These are phyloP conservation scores for Morpho deidamia DNA, from an alignment of 2,888 invertebrate genomes.

Conservation along the genomic window DNA sequence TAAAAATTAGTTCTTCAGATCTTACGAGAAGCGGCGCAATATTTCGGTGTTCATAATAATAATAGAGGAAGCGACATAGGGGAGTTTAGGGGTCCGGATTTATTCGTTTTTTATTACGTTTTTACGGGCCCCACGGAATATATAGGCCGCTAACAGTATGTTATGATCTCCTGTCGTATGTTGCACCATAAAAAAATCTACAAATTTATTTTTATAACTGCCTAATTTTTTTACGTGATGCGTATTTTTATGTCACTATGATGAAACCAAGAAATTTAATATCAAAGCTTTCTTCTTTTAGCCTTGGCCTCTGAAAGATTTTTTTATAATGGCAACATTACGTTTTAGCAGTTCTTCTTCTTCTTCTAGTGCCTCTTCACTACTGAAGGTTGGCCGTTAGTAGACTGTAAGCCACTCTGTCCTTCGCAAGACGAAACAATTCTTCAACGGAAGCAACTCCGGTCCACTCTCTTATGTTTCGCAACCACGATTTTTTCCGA, in stretches of 20 bases:
- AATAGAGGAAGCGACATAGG: constrained; percentile 55
- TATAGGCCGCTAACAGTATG: constrained; percentile 30
- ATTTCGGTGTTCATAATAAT: constrained; percentile 71
- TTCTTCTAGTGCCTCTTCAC: too few relatives aligned
- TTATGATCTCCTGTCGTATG: constrained; percentile 27
- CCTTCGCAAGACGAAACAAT: too few relatives aligned
- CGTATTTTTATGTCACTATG: neutral
- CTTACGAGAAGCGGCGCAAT: constrained; percentile 43
- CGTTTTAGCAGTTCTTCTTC: too few relatives aligned
- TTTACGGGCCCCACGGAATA: constrained; percentile 59
- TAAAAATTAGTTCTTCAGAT: constrained; percentile 35
- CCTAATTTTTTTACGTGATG: constrained; percentile 5
- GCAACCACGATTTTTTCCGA: too few relatives aligned
- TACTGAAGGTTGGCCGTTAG: too few relatives aligned
- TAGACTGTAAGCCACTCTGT: too few relatives aligned
- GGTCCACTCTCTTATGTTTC: too few relatives aligned
- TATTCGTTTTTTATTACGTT: constrained; percentile 74
- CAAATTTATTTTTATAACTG: constrained; percentile 15
- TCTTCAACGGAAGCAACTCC: too few relatives aligned
- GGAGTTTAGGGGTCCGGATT: constrained; percentile 56
- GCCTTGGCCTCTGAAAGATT: too few relatives aligned
- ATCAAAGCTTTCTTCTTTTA: too few relatives aligned
- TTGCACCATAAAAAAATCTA: constrained; percentile 19
- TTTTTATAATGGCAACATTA: too few relatives aligned
- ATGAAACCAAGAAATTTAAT: neutral